These are phyloP conservation scores for Pristionchus fissidentatus DNA, from an alignment of 2,888 invertebrate genomes.

Conservation along the genomic window DNA sequence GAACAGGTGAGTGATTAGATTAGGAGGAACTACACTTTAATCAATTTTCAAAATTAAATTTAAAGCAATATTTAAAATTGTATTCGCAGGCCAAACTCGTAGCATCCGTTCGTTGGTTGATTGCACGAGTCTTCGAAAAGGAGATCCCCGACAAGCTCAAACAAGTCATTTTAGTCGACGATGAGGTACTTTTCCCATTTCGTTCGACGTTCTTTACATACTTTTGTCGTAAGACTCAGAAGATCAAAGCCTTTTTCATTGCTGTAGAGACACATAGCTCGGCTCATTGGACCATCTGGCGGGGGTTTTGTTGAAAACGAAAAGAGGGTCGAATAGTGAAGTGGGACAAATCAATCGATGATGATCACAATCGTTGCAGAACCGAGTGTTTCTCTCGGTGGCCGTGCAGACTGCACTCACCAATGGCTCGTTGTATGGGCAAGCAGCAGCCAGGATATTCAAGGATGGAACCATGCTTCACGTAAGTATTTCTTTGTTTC, in stretches of 20 bases:
- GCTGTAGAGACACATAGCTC: too few relatives aligned
- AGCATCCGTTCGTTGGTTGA: conserved; percentile 74
- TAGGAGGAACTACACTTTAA: background rate
- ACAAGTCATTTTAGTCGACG: conserved; percentile 66
- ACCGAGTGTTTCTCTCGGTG: conserved; percentile 61
- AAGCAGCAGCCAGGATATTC: conserved; percentile 77
- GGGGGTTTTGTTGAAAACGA: too few relatives aligned
- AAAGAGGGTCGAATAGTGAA: too few relatives aligned
- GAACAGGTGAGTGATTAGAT: conserved; percentile 19
- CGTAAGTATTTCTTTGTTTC: conserved; percentile 51
- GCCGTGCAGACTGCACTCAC: conserved; percentile 66
- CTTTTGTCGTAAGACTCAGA: too few relatives aligned
- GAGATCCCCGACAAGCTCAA: conserved; percentile 73
- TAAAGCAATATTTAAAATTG: background rate
- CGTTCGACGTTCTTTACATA: too few relatives aligned
- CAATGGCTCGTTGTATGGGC: conserved; percentile 77
- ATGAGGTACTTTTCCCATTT: conserved; percentile 62
- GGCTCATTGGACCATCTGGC: too few relatives aligned
- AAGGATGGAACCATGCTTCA: conserved; percentile 68
- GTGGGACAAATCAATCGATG: too few relatives aligned
- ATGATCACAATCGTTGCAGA: too few relatives aligned
- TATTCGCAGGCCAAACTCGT: conserved; percentile 69
- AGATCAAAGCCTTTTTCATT: too few relatives aligned
- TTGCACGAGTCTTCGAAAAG: conserved; percentile 69
- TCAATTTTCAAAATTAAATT: background rate